Percentiles rank a stretch among this genome's conserved stretches.
These are phyloP conservation scores for Oreochromis tanganicae DNA, from an alignment of 2,113 vertebrate species.

Conservation along the genomic window DNA sequence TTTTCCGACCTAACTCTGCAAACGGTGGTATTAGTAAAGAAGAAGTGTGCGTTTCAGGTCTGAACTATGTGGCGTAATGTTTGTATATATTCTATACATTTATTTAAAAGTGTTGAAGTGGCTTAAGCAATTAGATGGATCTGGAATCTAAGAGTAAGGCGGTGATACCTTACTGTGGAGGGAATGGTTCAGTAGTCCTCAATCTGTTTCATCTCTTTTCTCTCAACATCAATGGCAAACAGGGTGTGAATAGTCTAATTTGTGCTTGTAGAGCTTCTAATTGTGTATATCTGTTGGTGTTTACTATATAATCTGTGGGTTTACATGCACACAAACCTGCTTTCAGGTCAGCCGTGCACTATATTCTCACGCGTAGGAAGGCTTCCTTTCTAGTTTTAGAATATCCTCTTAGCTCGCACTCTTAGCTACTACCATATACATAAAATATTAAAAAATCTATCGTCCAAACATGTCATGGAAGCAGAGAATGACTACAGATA, in stretches of 20 bases:
- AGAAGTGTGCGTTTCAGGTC: not conserved
- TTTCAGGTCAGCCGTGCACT: not conserved
- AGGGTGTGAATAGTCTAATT: constrained; percentile 57
- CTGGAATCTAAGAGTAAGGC: not conserved
- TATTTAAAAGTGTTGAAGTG: constrained; percentile 64
- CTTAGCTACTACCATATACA: not conserved
- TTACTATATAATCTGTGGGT: constrained; percentile 28
- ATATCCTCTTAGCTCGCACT: not conserved
- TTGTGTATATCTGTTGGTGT: constrained; percentile 32
- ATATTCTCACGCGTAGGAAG: not conserved
- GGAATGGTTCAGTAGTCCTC: not conserved
- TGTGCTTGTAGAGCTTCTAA: constrained; percentile 22
- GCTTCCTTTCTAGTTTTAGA: not conserved
- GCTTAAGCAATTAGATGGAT: constrained; percentile 36
- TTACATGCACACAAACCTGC: constrained; percentile 23
- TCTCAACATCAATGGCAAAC: constrained; percentile 44
- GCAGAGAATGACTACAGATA: not conserved
- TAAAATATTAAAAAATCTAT: not conserved
- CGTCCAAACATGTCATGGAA: not conserved
- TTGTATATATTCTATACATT: constrained; percentile 71
- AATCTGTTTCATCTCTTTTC: constrained; percentile 42
- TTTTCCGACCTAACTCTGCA: not conserved
- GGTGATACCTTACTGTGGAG: not conserved
- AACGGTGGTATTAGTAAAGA: constrained; percentile 5
- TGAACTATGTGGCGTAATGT: constrained; percentile 30